Percentiles rank a stretch among this genome's conserved stretches.
Conservation (phyloP, 2,113 vertebrate species). For the Syrrhaptes paradoxus region DNA sequence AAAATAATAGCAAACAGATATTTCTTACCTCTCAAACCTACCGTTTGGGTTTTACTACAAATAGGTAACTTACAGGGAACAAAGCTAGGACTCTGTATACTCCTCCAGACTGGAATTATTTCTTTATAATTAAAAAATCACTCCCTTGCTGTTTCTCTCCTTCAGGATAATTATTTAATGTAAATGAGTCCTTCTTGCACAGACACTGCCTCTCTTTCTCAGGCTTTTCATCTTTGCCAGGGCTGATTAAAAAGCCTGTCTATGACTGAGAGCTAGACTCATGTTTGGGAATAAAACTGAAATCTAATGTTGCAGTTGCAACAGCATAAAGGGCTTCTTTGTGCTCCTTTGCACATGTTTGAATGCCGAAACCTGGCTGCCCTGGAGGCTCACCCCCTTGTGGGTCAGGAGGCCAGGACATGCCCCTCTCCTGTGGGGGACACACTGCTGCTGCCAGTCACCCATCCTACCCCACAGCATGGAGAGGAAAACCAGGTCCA, state of each 20-base stretch:
- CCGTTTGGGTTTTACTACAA: not conserved
- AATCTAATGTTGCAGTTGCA: slow-evolving; percentile 68
- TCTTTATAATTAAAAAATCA: slow-evolving; percentile 70
- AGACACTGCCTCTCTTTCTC: slow-evolving; percentile 68
- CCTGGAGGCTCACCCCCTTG: slow-evolving; percentile 25
- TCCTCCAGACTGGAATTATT: slow-evolving; percentile 40
- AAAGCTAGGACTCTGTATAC: not conserved
- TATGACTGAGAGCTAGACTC: slow-evolving; percentile 54
- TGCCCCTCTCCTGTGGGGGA: not conserved
- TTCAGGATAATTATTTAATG: slow-evolving; percentile 68
- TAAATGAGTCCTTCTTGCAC: slow-evolving; percentile 68
- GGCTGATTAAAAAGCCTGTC: slow-evolving; percentile 66
- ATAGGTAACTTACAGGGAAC: slow-evolving; percentile 39
- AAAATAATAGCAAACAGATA: not conserved
- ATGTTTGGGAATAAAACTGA: slow-evolving; percentile 69
- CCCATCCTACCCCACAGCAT: not conserved
- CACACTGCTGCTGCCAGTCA: fast-evolving
- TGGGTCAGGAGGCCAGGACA: slow-evolving; percentile 47
- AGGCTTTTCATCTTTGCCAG: slow-evolving; percentile 70
- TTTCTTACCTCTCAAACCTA: not conserved
- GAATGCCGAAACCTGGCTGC: slow-evolving; percentile 47
- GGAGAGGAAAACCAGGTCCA: not conserved
- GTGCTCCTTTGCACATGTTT: slow-evolving; percentile 55
- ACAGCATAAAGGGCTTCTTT: slow-evolving; percentile 68
- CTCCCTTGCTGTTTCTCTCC: slow-evolving; percentile 39